Evolutionary conservation across 2,888 invertebrate genomes (phyloP).

Genomic region (Muschampia plurimacula): DNA sequence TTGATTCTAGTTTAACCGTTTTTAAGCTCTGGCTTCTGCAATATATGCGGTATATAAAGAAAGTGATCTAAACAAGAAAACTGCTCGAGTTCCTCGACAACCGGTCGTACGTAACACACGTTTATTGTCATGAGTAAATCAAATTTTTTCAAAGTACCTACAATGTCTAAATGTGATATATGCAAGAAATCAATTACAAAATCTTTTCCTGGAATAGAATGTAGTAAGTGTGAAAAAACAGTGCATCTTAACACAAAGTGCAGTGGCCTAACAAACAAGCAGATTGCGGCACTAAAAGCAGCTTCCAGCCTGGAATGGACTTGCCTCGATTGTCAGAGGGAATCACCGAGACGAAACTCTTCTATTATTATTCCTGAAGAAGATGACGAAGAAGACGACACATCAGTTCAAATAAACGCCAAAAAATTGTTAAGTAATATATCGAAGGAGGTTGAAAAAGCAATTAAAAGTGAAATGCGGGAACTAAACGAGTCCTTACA

Average conservation of each 20-base stretch:
- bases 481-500: not conserved
- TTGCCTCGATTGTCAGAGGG: constrained; percentile 30
- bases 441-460: not conserved
- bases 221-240: not conserved
- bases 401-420: not conserved
- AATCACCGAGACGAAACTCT: not conserved
- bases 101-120: not conserved
- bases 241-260: not conserved
- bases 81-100: too few relatives aligned
- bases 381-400: not conserved
- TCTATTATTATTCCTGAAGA: not conserved
- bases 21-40: too few relatives aligned
- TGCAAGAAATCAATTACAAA: not conserved
- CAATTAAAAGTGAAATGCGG: not conserved
- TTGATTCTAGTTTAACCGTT: too few relatives aligned
- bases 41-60: too few relatives aligned
- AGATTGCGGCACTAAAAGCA: not conserved
- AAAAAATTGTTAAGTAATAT: not conserved
- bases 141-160: not conserved
- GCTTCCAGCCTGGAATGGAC: constrained; percentile 29
- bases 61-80: too few relatives aligned
- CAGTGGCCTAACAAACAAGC: not conserved
- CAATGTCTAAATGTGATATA: constrained; percentile 6
- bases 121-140: not conserved
- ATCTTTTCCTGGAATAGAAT: not conserved